Evolutionary conservation across 2,888 invertebrate species (phyloP).

Genomic region (Zhengitettix transpicula): DNA sequence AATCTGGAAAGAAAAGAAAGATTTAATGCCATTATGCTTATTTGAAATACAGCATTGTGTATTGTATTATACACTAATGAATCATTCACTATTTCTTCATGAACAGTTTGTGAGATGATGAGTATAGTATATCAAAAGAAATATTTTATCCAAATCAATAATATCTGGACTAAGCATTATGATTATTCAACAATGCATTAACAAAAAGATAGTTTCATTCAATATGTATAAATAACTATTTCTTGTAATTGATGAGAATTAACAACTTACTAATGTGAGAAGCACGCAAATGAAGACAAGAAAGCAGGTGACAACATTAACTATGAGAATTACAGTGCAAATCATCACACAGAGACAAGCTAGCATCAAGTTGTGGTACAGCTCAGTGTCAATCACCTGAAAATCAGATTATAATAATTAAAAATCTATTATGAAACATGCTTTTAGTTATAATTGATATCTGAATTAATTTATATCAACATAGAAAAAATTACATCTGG

Average conservation of each 20-base stretch:
- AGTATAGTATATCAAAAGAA: too few relatives aligned
- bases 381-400: constrained; percentile 50
- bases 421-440: too few relatives aligned
- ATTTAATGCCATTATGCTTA: constrained; percentile 4
- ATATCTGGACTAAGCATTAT: too few relatives aligned
- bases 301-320: constrained; percentile 56
- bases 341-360: constrained; percentile 63
- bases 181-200: neutral
- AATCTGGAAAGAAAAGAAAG: constrained; percentile 20
- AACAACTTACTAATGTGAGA: constrained; percentile 39
- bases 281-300: constrained; percentile 63
- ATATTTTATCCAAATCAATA: too few relatives aligned
- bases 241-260: neutral
- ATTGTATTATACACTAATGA: neutral
- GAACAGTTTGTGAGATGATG: too few relatives aligned
- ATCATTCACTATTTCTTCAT: too few relatives aligned
- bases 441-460: too few relatives aligned
- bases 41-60: neutral
- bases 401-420: constrained; percentile 11
- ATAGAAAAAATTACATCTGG: too few relatives aligned
- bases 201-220: neutral
- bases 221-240: too few relatives aligned
- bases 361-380: constrained; percentile 55
- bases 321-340: constrained; percentile 59
- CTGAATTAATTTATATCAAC: too few relatives aligned